A percentile compares a stretch with the other conserved stretches of the same genome.
These are phyloP conservation scores for Gymnocephalus cernua DNA, from an alignment of 2,113 vertebrate genomes.

Conservation along the genomic window DNA sequence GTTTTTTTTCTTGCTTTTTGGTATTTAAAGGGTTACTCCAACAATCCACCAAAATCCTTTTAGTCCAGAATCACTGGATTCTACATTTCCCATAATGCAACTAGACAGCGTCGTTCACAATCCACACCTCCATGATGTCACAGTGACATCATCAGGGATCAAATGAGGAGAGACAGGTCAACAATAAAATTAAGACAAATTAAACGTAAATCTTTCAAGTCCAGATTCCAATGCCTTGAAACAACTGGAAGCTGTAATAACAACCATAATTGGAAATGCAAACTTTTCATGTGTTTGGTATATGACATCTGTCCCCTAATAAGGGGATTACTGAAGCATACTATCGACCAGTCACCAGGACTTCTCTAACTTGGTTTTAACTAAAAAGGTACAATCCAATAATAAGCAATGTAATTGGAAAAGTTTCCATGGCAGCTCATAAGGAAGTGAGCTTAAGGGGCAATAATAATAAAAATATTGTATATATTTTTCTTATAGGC, in stretches of 20 bases:
- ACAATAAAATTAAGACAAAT: neutral
- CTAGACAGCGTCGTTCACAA: no score
- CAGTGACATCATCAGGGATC: no score
- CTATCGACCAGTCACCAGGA: neutral
- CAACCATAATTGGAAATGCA: neutral
- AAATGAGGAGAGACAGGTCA: neutral
- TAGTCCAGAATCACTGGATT: no score
- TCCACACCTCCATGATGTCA: no score
- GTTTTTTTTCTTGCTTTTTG: neutral
- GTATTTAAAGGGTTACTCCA: neutral
- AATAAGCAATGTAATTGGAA: neutral
- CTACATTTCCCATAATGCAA: no score
- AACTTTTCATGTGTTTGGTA: neutral
- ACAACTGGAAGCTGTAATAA: no score
- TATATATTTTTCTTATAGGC: neutral
- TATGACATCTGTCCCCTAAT: neutral
- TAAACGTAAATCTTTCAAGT: neutral
- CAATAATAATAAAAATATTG: neutral
- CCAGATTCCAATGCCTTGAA: neutral
- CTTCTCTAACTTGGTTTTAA: neutral
- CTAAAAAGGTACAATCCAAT: no score
- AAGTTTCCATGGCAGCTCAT: neutral
- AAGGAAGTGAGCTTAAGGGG: no score
- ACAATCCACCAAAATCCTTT: neutral
- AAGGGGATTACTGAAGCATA: neutral